These are phyloP conservation scores for Echiichthys vipera DNA, from an alignment of 2,797 vertebrate genomes.

Conservation along the genomic window DNA sequence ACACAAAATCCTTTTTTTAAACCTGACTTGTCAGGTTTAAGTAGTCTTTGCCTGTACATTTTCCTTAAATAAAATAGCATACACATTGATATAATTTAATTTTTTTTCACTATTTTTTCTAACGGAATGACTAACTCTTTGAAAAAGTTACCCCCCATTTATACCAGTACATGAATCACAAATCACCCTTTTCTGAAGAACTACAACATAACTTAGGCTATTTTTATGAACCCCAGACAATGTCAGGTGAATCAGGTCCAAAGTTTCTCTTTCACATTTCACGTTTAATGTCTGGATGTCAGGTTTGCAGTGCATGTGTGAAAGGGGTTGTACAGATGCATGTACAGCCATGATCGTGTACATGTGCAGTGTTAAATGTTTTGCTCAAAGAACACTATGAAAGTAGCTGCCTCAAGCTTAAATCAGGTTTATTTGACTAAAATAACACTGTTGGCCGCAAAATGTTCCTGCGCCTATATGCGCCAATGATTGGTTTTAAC, in stretches of 20 bases:
- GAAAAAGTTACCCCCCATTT: neutral
- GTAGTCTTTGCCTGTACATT: neutral
- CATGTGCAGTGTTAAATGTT: neutral
- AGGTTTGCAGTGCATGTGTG: too few species aligned
- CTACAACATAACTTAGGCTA: neutral
- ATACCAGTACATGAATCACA: neutral
- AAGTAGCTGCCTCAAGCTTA: slow-evolving; percentile 31
- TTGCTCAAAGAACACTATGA: neutral
- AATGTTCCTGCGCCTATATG: slow-evolving; percentile 29
- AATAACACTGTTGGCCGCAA: slow-evolving; percentile 40
- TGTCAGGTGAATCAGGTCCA: too few species aligned
- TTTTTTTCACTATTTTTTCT: too few species aligned
- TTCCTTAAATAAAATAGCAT: neutral
- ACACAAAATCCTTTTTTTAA: neutral
- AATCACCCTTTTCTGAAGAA: neutral
- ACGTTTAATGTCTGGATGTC: too few species aligned
- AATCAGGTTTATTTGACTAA: slow-evolving; percentile 63
- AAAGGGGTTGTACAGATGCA: neutral
- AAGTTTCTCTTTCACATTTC: too few species aligned
- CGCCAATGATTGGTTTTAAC: slow-evolving; percentile 57
- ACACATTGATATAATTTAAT: neutral
- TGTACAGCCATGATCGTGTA: slow-evolving; percentile 6
- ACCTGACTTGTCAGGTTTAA: neutral
- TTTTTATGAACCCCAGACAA: too few species aligned
- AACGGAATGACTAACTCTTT: too few species aligned